Evolutionary conservation across 2,113 vertebrate genomes (phyloP).

Genomic region (Cygnus atratus): DNA sequence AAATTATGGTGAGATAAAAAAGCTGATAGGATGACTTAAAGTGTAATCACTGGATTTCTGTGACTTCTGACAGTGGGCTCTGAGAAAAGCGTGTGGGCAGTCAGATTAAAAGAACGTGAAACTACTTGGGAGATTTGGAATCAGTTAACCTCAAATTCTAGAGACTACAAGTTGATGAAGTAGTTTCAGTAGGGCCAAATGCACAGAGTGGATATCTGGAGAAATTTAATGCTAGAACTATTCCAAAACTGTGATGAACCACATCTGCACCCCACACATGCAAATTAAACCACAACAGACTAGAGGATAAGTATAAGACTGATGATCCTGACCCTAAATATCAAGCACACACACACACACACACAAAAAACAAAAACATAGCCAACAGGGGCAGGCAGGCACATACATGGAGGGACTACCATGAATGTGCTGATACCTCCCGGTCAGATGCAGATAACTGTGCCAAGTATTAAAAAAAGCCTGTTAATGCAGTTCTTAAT

Average conservation of each 20-base stretch:
- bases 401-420: neutral
- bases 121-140: neutral
- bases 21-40: neutral
- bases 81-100: neutral
- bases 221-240: neutral
- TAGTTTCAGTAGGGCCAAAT: neutral
- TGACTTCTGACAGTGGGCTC: neutral
- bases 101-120: neutral
- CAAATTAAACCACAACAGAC: neutral
- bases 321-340: neutral
- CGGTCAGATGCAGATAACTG: neutral
- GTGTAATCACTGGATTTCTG: neutral
- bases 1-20: neutral
- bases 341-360: neutral
- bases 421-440: neutral
- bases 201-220: neutral
- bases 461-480: neutral
- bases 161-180: neutral
- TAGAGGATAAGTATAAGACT: neutral
- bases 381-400: neutral
- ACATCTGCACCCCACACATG: neutral
- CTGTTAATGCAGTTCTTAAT: neutral
- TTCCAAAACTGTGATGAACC: neutral
- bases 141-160: neutral
- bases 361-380: neutral